Evolutionary conservation across 2,113 vertebrate genomes (phyloP), one percentile per base, ranked within the genome.

Genomic region (Zosterops pallidus): DNA sequence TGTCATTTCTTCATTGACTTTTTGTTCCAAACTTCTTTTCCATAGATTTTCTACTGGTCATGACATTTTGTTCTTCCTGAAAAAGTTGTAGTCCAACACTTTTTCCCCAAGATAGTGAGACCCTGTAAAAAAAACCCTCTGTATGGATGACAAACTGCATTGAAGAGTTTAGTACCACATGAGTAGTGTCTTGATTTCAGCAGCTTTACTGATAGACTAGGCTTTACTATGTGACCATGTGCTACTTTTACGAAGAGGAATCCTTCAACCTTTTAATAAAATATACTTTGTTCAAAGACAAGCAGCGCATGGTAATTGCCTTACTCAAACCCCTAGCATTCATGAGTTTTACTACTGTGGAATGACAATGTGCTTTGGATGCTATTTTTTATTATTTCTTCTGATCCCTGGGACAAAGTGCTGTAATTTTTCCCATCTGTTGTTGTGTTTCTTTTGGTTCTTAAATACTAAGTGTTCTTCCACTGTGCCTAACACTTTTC

Each of bases 281-380:
- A 12, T 39, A 42, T 20, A 25, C 26, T 85, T 69, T 12, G 8
- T 52, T 70, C 11, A 60, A 59, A 46, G 41, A 44, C 9, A 47
- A 67, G 9, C 6, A 39, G 24, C 0, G 0, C 52, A n/a, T n/a
- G 12, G 65, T 70, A 74, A 71, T 20, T 85, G 24, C 14, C 17
- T 57, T 23, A 16, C 44, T 68, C 6, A 37, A 50, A 52, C 31
- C 39, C 8, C 4, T 11, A 47, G 41, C 2, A 13, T 82, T 84
- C 14, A 24, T 21, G 8, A 37, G 19, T 26, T 82, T 3, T 75
- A 29, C 5, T 49, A 9, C 14, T 53, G 31, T 62, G 29, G 22
- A 65, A 64, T 74, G 50, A 42, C 29, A 65, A 6, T 9, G 25
- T 46, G 19, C 20, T 57, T 88, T 29, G 18, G 23, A 12, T 13